Percentiles rank a stretch among this genome's conserved stretches.
Evolutionary conservation across 2,113 vertebrate species (phyloP).

Genomic region (Cyanistes caeruleus): DNA sequence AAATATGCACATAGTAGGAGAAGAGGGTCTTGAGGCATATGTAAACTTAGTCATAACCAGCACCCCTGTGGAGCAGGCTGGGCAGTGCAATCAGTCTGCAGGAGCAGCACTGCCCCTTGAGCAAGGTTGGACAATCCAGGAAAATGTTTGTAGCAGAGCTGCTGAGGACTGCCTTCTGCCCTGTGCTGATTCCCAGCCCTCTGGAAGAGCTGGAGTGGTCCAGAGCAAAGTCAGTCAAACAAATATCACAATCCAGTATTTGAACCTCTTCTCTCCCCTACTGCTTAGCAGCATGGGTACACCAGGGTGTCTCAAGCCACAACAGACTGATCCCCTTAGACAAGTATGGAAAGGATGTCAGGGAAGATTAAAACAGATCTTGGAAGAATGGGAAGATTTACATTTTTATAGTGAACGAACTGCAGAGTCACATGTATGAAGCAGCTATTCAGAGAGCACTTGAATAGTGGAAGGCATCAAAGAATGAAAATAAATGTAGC

Average conservation of each 20-base stretch:
- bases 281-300: neutral
- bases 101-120: neutral
- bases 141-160: neutral
- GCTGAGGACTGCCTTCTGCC: neutral
- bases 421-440: neutral
- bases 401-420: neutral
- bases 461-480: neutral
- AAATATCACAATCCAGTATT: neutral
- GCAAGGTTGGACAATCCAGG: fast-evolving
- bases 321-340: neutral
- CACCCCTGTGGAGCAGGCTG: neutral
- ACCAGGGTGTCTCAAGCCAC: neutral
- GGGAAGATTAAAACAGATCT: neutral
- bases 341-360: neutral
- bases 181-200: fast-evolving
- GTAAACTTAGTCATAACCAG: neutral
- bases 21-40: neutral
- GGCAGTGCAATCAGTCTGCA: neutral
- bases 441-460: neutral
- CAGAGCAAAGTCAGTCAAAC: neutral
- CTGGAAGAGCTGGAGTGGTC: neutral
- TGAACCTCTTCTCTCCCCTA: neutral
- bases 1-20: neutral
- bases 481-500: neutral
- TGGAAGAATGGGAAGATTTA: neutral